Evolutionary conservation across 2,888 invertebrate species (phyloP), one percentile per base, ranked within the genome.

Genomic region (Liposcelis brunnea): DNA sequence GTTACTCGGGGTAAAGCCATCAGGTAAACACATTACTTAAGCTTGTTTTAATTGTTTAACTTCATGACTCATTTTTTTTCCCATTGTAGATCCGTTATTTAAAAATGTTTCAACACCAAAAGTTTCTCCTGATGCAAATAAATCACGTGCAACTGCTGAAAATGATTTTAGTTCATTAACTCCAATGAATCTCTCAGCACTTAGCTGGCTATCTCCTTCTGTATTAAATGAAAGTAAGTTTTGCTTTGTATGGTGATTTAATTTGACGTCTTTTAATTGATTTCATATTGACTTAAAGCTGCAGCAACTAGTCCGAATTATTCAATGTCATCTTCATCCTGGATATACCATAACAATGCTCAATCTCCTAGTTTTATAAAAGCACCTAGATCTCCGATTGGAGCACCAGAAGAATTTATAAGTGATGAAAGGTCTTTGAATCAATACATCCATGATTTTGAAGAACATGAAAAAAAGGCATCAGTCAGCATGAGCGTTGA

Each of bases 1-100:
- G 51, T 58, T 75, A 12, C 57, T 75, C 11, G 69, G 69, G 48
- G 63, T 72, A 43, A 63, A 64, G 33, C 67, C 69, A 47, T 50
- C 55, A 48, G 65, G 65, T 64, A 54, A 44, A 49, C 47, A 26
- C 33, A 42, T 19, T 7, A 16, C n/a, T 16, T 6, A 18, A 10
- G 7, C 16, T 8, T 16, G 31, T 43, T n/a, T 48, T 42, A 2
- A 12, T 11, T 26, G 10, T 49, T 31, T 3, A 36, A 18, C 55
- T 55, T 38, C 51, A 50, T 53, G 37, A 12, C 42, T 45, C 42
- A 18, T 38, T n/a, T 18, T 43, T 10, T 33, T 33, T 21, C 36
- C n/a, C 49, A 51, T 26, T n/a, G n/a, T 43, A 57, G 56, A 56
- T 47, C 47, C 50, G 15, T 53, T 54, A 44, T 57, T 52, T 45